Evolutionary conservation across 2,113 vertebrate genomes (phyloP).

Genomic region (Bubo bubo): DNA sequence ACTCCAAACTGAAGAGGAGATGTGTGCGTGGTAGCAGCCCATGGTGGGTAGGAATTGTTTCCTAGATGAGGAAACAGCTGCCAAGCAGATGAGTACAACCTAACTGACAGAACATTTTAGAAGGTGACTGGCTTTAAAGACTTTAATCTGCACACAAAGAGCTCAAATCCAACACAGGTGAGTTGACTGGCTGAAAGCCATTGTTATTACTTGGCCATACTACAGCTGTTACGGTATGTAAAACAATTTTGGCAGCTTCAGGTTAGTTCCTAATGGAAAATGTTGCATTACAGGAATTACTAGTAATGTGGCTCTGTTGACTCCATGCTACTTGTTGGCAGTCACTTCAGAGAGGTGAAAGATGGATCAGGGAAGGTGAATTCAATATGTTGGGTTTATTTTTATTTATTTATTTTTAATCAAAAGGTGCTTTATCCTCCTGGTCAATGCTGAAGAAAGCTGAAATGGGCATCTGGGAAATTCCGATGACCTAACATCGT

Average conservation of each 20-base stretch:
- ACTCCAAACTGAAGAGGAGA: not conserved
- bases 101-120: not conserved
- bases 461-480: not conserved
- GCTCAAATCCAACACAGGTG: slow-evolving; percentile 12
- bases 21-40: rapidly evolving
- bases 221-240: not conserved
- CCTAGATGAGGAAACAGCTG: not conserved
- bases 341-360: not conserved
- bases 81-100: not conserved
- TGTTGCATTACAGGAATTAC: not conserved
- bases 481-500: not conserved
- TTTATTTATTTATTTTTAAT: not conserved
- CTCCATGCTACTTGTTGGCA: not conserved
- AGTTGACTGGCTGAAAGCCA: not conserved
- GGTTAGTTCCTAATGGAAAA: slow-evolving; percentile 6
- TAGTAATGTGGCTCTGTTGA: not conserved
- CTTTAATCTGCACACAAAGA: not conserved
- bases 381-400: not conserved
- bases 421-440: not conserved
- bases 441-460: not conserved
- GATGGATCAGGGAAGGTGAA: not conserved
- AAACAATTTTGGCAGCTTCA: not conserved
- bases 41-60: not conserved
- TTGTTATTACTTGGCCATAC: not conserved
- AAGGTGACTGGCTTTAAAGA: not conserved